Base-by-base conservation (phyloP, 2,888 invertebrate species). In the Erebia palarica region DNA sequence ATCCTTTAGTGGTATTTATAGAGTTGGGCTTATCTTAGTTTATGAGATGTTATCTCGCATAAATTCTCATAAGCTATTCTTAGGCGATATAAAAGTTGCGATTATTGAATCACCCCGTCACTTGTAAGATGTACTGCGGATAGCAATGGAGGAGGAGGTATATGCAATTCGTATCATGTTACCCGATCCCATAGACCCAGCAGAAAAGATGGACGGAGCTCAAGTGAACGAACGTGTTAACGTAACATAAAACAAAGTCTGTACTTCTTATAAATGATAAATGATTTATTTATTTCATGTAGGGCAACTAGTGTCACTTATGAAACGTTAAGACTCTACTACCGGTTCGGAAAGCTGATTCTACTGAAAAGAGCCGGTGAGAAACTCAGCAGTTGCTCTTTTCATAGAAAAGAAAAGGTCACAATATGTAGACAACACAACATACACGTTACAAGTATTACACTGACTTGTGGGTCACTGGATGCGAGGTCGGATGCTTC, bases 51-150 rank as follows among this genome's bases (percentile, higher is more conserved):
- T 66, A 58, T 67, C 53, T 65, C 27, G 53, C 51, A 55, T 36
- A 36, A 65, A 53, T 55, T 42, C 49, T 59, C 36, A 36, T 58
- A 51, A 49, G 59, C 67, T 67, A 67, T 67, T 67, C 67, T 59
- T 60, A 49, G 27, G 36, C 59, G 59, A 67, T 59, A 59, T 59
- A 67, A 59, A 67, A 67, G 67, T 49, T 18, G 67, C 67, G 67
- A 60, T 67, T 67, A 67, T 67, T 67, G 27, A 67, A 59, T 59
- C 58, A 27, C 47, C 51, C 44, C 27, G 67, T 67, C 59, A 67
- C 59, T 36, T 49, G 10, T 11, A 16, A 67, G 67, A 67, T 67
- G 42, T 67, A 67, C 59, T 67, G 49, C 11, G 4, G 59, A 59
- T 49, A 49, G 67, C 49, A 36, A n/a, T n/a, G n/a, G n/a, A n/a